Evolutionary conservation across 1,140 invertebrate species (phyloP), one percentile per base, ranked within the genome.

Genomic region (Tenebrio molitor): DNA sequence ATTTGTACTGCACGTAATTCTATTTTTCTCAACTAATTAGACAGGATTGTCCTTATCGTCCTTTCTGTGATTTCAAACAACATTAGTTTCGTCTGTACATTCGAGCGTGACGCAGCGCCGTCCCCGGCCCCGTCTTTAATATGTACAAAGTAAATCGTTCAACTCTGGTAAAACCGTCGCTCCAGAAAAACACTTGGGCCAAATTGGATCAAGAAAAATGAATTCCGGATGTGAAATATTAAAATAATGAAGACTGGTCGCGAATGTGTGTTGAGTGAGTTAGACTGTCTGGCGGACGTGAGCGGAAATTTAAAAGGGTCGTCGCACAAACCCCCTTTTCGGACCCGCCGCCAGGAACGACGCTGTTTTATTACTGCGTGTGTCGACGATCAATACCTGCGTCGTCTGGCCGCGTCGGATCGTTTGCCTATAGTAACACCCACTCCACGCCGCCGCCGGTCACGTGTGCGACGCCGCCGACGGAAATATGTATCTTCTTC

Each of bases 281-380:
- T 58, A 58, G 50, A 29, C 50, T 14, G 21, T 25, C 21, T 58
- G n/a, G 50, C 10, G 23, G n/a, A 58, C 50, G 50, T 58, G 50
- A 58, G 21, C 50, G 50, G 50, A 58, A 58, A 58, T 58, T 58
- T 29, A 58, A 39, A 58, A 58, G 50, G 10, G 21, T 53, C 46
- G 46, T 53, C 46, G 19, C 44, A 50, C 16, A 19, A 29, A 58
- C 53, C 53, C n/a, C 42, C 65, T 15, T 34, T 58, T 33, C 34
- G 36, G 19, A 64, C 50, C 53, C 69, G 46, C 69, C 69, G 21
- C 33, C 4, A 50, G 50, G 50, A 58, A 39, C 70, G 63, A 50
- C 63, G 70, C 33, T 66, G 41, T 29, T 44, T 46, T 68, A 50
- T 64, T 72, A 44, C 42, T 72, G 58, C 70, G 53, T 63, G 53